Base-by-base conservation (phyloP, 2,797 vertebrate genomes). In the Enteromius fasciolatus region DNA sequence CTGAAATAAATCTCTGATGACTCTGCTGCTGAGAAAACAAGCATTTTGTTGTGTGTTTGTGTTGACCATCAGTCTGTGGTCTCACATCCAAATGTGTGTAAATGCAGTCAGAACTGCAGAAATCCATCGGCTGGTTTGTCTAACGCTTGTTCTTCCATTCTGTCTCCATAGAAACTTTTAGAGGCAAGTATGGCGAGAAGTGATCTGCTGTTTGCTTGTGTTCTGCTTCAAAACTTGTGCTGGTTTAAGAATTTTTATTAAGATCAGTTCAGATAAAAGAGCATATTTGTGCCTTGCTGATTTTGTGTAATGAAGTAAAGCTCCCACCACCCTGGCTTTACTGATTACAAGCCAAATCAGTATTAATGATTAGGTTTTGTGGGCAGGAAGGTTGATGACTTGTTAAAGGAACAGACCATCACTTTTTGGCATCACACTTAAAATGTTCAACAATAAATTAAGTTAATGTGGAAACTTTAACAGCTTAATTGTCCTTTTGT, bases 111-210 rank as follows among this genome's bases (percentile, higher is more conserved):
- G 61, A 75, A 28, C 36, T 86, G 85, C 85, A 50, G 80, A 44
- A 85, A 57, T 85, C 20, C 80, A 25, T 78, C 50, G 18, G 76
- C 69, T 80, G 83, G 81, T 78, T 87, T 90, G 61, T 93, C 93
- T 95, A 94, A 95, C 90, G 83, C 84, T 91, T 93, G 91, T 94
- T 93, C 91, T 92, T 95, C 93, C 90, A 74, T 96, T 98, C 96
- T 96, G 92, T 97, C 96, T 96, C 96, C 93, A 89, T 98, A 99
- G 97, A 99, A 97, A 97, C 95, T 96, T 95, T 94, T 97, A 94
- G 96, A 98, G 97, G 97, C 97, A 98, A 99, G 98, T 99, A 98
- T 98, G 89, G 90, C 88, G 93, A 89, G 88, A 89, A 87, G 69
- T 73, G n/a, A 20, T 89, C 81, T 82, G 20, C 90, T 83, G 86